Evolutionary conservation across 1,140 invertebrate genomes (phyloP), one percentile per base, ranked within the genome.

Genomic region (Mactra quadrangularis): DNA sequence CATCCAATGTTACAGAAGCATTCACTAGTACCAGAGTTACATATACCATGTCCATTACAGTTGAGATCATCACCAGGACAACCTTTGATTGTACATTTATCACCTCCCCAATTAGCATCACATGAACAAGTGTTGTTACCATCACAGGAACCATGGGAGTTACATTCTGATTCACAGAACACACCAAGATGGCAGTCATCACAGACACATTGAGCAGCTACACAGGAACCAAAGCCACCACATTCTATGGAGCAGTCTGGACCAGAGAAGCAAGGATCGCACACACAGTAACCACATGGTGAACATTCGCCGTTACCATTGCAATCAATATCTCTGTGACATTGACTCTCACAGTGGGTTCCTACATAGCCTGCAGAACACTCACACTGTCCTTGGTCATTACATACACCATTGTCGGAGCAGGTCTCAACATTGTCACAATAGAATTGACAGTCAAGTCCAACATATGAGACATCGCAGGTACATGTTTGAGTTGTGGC

Each of bases 1-100:
- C 89, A 90, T 57, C 89, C 89, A 35, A 87, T 87, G 19, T 86
- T 38, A 78, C 89, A 90, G 85, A 85, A 89, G 78, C 89, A 90
- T 22, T 62, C 72, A 9, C 86, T 85, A 22, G 71, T 83, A 35
- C 77, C 84, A 19, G 89, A 87, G 55, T 87, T 87, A 83, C 89
- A 90, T 4, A 87, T 45, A 1, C 89, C 89, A 74, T 89, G 84
- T 52, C 88, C 89, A 74, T 85, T 86, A 64, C 89, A 90, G 35
- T 87, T 85, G 15, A 72, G n/a, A 33, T 83, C 55, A 0, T 31
- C 33, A 11, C 79, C 72, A 15, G 87, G 87, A 82, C 89, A 90
- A 35, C 86, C 87, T 47, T 76, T 77, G 2, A 71, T 76, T 4
- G 88, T 88, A 83, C 89, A 90, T 62, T 88, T 87, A 4, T 35